Evolutionary conservation across 2,113 vertebrate species (phyloP).

Genomic region (Phainopepla nitens): DNA sequence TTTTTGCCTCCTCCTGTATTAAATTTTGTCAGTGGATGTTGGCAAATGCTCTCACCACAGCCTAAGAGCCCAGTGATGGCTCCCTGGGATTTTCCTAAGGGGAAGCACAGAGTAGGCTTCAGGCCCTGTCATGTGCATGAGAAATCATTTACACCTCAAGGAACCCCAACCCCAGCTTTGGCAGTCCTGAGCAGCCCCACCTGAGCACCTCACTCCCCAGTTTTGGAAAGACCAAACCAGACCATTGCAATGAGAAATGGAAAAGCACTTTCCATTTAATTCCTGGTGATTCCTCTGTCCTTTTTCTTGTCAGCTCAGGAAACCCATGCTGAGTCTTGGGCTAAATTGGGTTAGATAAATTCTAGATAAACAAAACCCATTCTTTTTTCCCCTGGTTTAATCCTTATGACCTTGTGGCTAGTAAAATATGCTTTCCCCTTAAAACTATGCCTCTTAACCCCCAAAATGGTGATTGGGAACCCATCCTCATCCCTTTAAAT

Average conservation of each 20-base stretch:
- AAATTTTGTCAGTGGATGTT: neutral
- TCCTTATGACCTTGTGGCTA: accelerated
- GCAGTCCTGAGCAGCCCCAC: accelerated
- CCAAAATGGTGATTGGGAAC: neutral
- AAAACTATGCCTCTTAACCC: neutral
- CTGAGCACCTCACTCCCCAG: accelerated
- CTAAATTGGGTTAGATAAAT: neutral
- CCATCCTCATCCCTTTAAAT: neutral
- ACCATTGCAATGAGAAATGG: neutral
- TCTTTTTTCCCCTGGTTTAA: neutral
- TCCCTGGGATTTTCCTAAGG: neutral
- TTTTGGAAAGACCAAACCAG: neutral
- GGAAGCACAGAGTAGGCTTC: neutral
- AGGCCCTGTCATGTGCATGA: neutral
- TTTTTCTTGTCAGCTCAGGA: neutral
- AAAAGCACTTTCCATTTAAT: accelerated
- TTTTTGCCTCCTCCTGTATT: neutral
- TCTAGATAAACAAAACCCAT: neutral
- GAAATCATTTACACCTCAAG: neutral
- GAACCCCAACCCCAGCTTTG: neutral
- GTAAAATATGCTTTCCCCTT: neutral
- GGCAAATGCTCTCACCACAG: neutral
- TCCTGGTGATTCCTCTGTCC: neutral
- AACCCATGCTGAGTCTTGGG: neutral
- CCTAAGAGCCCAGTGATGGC: neutral